Percentiles rank a stretch among this genome's conserved stretches.
Conservation (phyloP, 2,113 vertebrate species). For the Nesospiza acunhae region DNA sequence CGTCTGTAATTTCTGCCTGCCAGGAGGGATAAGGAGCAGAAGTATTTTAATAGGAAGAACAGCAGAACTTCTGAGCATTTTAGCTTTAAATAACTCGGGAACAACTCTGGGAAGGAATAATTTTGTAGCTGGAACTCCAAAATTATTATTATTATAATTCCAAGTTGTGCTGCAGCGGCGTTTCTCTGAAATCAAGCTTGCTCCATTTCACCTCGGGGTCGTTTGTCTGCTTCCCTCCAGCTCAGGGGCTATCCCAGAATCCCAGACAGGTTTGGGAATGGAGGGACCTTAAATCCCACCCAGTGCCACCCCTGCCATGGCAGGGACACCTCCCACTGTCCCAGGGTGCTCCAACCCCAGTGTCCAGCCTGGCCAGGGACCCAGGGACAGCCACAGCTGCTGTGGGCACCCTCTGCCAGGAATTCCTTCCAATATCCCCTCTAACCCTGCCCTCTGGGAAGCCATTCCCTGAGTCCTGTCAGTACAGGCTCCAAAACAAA, state of each 20-base stretch:
- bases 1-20: neutral
- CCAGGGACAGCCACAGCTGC: neutral
- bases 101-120: neutral
- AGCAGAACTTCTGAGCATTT: neutral
- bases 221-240: neutral
- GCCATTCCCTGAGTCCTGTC: neutral
- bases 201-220: neutral
- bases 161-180: neutral
- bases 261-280: neutral
- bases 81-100: neutral
- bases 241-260: neutral
- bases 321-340: neutral
- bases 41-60: neutral
- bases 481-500: neutral
- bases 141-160: neutral
- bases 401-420: neutral
- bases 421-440: neutral
- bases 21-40: neutral
- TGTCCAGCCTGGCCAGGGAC: neutral
- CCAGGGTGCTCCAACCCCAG: neutral
- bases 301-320: neutral
- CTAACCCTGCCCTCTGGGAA: neutral
- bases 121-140: neutral
- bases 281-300: accelerated
- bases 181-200: neutral